A percentile compares a stretch with the other conserved stretches of the same genome.
Evolutionary conservation across 1,140 invertebrate genomes (phyloP).

Genomic region (Oryctes rhinoceros): DNA sequence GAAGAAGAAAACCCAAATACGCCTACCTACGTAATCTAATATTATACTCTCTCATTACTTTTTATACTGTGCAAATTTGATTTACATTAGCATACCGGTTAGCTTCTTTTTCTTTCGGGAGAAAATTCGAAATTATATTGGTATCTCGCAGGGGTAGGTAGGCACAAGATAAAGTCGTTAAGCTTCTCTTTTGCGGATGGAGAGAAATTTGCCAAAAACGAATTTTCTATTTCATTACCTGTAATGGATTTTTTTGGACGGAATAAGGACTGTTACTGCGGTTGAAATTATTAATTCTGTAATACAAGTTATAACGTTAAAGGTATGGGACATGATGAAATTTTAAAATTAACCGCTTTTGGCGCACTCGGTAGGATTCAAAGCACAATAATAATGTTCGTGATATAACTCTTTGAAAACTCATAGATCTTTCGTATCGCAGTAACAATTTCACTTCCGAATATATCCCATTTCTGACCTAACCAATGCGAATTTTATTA

Average conservation of each 20-base stretch:
- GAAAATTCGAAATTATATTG: slow-evolving; percentile 24
- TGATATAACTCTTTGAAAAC: too few relatives aligned
- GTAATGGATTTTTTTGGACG: background rate
- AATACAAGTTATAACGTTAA: too few relatives aligned
- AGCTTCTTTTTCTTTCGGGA: background rate
- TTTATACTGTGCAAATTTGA: slow-evolving; percentile 35
- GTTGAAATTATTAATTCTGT: background rate
- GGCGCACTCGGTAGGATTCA: too few relatives aligned
- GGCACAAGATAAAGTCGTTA: slow-evolving; percentile 13
- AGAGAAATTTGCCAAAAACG: background rate
- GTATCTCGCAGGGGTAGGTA: background rate
- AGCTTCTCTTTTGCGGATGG: background rate
- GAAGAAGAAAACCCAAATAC: background rate
- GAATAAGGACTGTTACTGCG: background rate
- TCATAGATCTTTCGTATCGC: too few relatives aligned
- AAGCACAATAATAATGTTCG: too few relatives aligned
- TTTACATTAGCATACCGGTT: slow-evolving; percentile 36
- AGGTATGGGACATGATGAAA: too few relatives aligned
- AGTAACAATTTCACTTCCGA: background rate
- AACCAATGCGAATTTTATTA: background rate
- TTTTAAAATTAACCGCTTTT: too few relatives aligned
- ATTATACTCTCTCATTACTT: slow-evolving; percentile 32
- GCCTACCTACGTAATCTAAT: slow-evolving; percentile 34
- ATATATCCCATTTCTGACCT: slow-evolving; percentile 1
- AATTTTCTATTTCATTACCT: slow-evolving; percentile 15